Evolutionary conservation across 2,888 invertebrate species (phyloP), one percentile per base, ranked within the genome.

Genomic region (Ethmia dodecea): DNA sequence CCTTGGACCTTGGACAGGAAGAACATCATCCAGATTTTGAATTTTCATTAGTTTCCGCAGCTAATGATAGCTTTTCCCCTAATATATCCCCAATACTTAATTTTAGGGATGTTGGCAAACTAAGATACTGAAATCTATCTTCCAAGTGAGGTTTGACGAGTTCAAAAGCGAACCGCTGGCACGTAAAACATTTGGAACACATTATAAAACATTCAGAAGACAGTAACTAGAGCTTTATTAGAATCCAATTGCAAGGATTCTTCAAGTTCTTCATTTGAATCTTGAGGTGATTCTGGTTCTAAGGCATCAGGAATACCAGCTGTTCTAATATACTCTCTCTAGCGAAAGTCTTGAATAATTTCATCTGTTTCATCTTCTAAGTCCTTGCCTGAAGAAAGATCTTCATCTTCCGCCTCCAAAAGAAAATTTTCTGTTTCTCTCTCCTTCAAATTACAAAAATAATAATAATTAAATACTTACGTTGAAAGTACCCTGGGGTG

Each of bases 1-100:
- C 35, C 28, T 35, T 31, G 12, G 35, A 35, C 39, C 31, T 39
- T 28, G 32, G 35, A 16, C 39, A 39, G 32, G 24, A 28, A 11
- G 11, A 35, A 35, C 31, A 39, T 15, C 31, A 35, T 35, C 18
- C 18, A 18, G 18, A 18, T 18, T 18, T 18, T 18, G 8, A 18
- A 8, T 18, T 18, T 18, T 18, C 18, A 18, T 18, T 18, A 18
- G 18, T 18, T 18, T 5, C 18, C 8, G 18, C 18, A 18, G 18
- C 18, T 32, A 32, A 12, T 22, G 20, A 10, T 22, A 20, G 32
- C 25, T 32, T 22, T 13, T 32, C 22, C 10, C 32, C 32, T 32
- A 32, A 8, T 6, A 32, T 32, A 32, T 32, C 32, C 14, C 32
- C 25, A 32, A 32, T 32, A 32, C 32, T 32, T 32, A 32, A 22